Evolutionary conservation across 1,140 invertebrate species (phyloP).

Genomic region (Penaeus chinensis): DNA sequence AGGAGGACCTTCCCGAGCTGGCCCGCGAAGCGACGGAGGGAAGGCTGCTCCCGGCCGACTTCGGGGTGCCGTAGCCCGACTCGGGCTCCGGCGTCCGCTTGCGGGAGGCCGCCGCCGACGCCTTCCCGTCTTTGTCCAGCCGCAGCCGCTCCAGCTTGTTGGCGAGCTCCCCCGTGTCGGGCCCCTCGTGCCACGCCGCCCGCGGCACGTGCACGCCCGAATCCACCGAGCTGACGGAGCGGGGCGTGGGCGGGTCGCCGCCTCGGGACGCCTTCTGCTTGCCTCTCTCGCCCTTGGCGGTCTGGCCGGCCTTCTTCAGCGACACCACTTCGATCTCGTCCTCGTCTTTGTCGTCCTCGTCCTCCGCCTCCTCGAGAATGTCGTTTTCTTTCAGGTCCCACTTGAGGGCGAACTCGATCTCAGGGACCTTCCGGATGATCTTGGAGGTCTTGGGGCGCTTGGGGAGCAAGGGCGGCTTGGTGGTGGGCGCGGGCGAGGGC

Average conservation of each 20-base stretch:
- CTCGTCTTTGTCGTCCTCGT: slow-evolving; percentile 32
- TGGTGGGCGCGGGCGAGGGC: slow-evolving; percentile 42
- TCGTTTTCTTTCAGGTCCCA: slow-evolving; percentile 58
- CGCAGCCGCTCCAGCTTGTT: slow-evolving; percentile 43
- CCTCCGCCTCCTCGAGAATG: slow-evolving; percentile 42
- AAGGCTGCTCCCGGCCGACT: slow-evolving; percentile 33
- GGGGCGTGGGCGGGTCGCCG: slow-evolving; percentile 44
- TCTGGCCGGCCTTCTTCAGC: too few species aligned
- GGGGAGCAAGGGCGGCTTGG: slow-evolving; percentile 56
- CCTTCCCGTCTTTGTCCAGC: slow-evolving; percentile 4
- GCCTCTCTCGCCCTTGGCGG: slow-evolving; percentile 12
- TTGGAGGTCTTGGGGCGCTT: slow-evolving; percentile 59
- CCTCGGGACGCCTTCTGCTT: not conserved
- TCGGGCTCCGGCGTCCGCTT: slow-evolving; percentile 30
- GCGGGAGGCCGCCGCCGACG: not conserved
- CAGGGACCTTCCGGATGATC: slow-evolving; percentile 55
- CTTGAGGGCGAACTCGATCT: slow-evolving; percentile 62
- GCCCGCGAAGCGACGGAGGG: slow-evolving; percentile 36
- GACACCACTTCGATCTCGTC: slow-evolving; percentile 15
- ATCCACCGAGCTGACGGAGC: slow-evolving; percentile 57
- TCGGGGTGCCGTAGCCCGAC: slow-evolving; percentile 59
- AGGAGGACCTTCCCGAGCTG: slow-evolving; percentile 18
- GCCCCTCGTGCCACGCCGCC: slow-evolving; percentile 55
- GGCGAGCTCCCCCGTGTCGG: slow-evolving; percentile 51
- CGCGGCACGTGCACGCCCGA: slow-evolving; percentile 57